Evolutionary conservation across 1,140 invertebrate genomes (phyloP), one percentile per base, ranked within the genome.

Genomic region (Acromyrmex echinatior): DNA sequence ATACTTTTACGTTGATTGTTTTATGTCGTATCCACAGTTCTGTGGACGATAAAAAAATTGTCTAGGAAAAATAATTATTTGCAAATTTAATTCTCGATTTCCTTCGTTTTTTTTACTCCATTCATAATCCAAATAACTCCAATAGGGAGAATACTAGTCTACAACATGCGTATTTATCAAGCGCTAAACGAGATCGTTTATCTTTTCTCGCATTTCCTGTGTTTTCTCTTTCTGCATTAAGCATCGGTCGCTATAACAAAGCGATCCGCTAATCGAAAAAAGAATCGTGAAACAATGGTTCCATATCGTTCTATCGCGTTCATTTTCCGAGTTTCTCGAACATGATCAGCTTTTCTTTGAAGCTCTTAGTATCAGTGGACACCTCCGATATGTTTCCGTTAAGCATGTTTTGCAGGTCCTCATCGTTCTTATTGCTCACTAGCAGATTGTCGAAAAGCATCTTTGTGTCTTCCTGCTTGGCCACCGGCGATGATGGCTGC

Each of bases 331-430:
- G 93, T 71, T 95, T 95, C 74, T 95, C 95, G 39, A 95, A 95
- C 95, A 95, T 95, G 31, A 95, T 95, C 4, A 95, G 88, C 62
- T 95, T 95, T 56, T 95, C 95, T 62, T 95, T 95, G 51, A 95
- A 95, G 86, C 94, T 95, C 35, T 95, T 95, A 0, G 95, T 95
- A 77, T 95, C 94, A 4, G 94, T 95, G 6, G 95, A 95, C 31
- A 95, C 95, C 39, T 95, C 95, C 21, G 95, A 95, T 93, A 95
- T 95, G 63, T 95, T 95, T 45, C 95, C 95, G 51, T 95, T 95
- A 2, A 95, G 91, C 94, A 95, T 95, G 63, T 95, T 95, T 63
- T 95, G 95, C 18, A 95, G 51, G 63, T 95, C 95, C 74, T 95
- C 95, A 80, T 95, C 93, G 71, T 95, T 95, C 62, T 94, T 95